These are phyloP conservation scores for Dicrostonyx torquatus DNA, from an alignment of 2,797 vertebrate species.

Conservation along the genomic window DNA sequence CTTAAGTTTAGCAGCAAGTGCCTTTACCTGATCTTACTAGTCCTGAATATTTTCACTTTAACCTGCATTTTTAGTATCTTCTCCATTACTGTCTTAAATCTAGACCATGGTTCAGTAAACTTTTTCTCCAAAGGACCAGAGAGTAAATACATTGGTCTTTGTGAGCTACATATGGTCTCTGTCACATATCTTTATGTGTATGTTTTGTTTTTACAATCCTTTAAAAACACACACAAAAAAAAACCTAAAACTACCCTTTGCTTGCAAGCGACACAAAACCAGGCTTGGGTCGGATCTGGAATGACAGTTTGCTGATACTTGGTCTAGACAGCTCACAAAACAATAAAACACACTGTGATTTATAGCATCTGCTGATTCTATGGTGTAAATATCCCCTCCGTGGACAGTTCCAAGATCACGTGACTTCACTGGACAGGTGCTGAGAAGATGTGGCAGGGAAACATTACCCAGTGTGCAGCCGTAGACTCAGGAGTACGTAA, in stretches of 20 bases:
- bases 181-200: neutral
- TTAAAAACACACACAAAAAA: slow-evolving; percentile 33
- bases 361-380: neutral
- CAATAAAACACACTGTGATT: slow-evolving; percentile 28
- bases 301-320: neutral
- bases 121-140: neutral
- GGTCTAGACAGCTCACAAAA: neutral
- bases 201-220: neutral
- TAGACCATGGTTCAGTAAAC: neutral
- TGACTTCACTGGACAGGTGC: neutral
- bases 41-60: neutral
- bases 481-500: neutral
- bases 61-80: slow-evolving; percentile 32
- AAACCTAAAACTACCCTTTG: neutral
- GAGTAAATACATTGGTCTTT: neutral
- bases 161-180: neutral
- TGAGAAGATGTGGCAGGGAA: neutral
- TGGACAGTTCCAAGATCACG: neutral
- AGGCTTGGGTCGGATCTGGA: neutral
- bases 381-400: slow-evolving; percentile 14
- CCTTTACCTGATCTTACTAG: neutral
- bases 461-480: neutral
- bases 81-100: slow-evolving; percentile 45
- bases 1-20: neutral
- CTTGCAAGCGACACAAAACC: neutral